Base-by-base conservation (phyloP, 2,888 invertebrate genomes). In the Oligia fasciuncula region DNA sequence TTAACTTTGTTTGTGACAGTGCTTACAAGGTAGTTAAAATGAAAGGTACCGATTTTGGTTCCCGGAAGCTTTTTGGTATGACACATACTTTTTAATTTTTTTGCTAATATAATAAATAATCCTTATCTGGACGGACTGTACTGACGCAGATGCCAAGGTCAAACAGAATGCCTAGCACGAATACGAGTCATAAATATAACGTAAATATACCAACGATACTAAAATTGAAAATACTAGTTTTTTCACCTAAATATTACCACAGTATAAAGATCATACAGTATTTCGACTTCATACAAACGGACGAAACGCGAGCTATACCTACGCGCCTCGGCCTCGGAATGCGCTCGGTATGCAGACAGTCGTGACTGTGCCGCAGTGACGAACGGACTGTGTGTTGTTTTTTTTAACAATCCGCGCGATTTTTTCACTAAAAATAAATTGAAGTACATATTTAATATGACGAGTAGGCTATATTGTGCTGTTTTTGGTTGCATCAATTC, bases 31-130 rank as follows among this genome's bases (percentile, higher is more conserved):
- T 63, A 69, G n/a, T 66, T 29, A 80, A 67, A 57, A 85, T 85
- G 86, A 85, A 74, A 79, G 49, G 29, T 40, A 4, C 69, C 23
- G 67, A 46, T 17, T 66, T 69, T 19, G 57, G 80, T 23, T 40
- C 40, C 40, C 66, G 69, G 0, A 68, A 57, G 4, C 29, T 19
- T 75, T 65, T 60, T 43, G 86, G 86, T 85, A 83, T 23, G 74
- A n/a, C 3, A n/a, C 8, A 62, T 29, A 29, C 9, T 43, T 57
- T 23, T 17, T n/a, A 4, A 13, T 17, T 23, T 43, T 49, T 19
- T n/a, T 14, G 1, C n/a, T 40, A 40, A 23, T 8, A 3, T 17
- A n/a, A 60, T 17, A 17, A 17, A 63, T 23, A 1, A 65, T 13
- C 9, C 6, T 57, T 6, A 19, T 14, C 40, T 29, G 14, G 6